Evolutionary conservation across 2,113 vertebrate species (phyloP), one percentile per base, ranked within the genome.

Genomic region (Anoplopoma fimbria): DNA sequence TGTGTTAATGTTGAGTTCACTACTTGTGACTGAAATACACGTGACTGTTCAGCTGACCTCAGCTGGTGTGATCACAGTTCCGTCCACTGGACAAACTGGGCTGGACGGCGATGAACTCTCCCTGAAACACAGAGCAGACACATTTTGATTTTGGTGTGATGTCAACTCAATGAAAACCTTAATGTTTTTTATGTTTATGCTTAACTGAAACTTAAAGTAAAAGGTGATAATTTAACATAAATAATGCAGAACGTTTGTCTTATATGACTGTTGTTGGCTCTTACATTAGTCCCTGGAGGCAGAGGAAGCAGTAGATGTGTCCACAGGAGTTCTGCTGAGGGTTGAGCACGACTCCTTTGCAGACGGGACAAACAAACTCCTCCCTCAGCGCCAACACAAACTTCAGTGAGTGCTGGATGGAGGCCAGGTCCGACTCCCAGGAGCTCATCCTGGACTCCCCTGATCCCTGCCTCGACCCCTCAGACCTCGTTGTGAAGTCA

Each of bases 281-380:
- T 0, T 79, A 90, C 89, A 88, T 65, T 23, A 90, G 82, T 4
- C 7, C 42, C 0, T 83, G 87, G 13, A 90, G 79, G 36, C 89
- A 90, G 79, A 81, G 79, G 76, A 81, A 73, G 69, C 89, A 90
- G 84, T 83, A 90, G 79, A 90, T 90, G 84, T 90, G 89, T 71
- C 89, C 89, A 21, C 89, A 90, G 72, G 84, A 88, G 79, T 85
- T 90, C 85, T 90, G 89, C 47, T 90, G 89, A 1, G 89, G 87
- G 68, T 90, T 88, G 51, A 90, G 79, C 4, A 87, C 89, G 4
- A 90, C 89, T 63, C 82, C 89, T 21, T 58, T 72, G 45, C 87
- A 90, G 69, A 90, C 13, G 4, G 89, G 89, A 81, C 89, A 90
- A n/a, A 88, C 53, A 29, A 87, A 90, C 77, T 90, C 87, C n/a